Conservation (phyloP, 2,113 vertebrate genomes). For the Quiscalus mexicanus region DNA sequence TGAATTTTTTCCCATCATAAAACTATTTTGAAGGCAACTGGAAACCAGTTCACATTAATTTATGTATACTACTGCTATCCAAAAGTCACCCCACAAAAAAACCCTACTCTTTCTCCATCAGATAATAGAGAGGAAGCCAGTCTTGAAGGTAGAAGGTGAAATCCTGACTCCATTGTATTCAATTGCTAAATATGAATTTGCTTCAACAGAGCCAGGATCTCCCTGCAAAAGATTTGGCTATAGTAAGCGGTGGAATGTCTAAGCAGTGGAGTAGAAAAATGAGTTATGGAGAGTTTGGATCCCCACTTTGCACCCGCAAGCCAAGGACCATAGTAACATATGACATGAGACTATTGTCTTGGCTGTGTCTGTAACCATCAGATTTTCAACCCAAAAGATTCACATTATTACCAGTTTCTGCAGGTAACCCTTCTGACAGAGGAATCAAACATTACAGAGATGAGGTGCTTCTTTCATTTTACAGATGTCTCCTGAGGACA, state of each 20-base stretch:
- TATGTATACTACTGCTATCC: background rate
- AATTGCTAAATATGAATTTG: background rate
- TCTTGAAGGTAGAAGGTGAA: background rate
- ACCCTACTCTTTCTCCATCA: background rate
- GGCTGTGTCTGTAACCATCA: background rate
- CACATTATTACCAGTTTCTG: background rate
- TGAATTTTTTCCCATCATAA: background rate
- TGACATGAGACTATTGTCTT: background rate
- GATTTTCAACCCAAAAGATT: background rate
- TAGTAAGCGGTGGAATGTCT: background rate
- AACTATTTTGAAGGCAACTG: conserved; percentile 22
- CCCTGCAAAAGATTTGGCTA: background rate
- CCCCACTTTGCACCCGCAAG: background rate
- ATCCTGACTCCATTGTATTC: background rate
- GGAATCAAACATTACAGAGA: background rate
- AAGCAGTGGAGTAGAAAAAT: background rate
- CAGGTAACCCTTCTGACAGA: conserved; percentile 23
- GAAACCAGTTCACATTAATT: conserved; percentile 6
- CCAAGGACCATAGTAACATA: background rate
- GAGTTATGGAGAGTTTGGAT: background rate
- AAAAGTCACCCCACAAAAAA: background rate
- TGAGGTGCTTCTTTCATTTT: background rate
- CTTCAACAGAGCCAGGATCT: background rate
- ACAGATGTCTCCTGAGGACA: background rate
- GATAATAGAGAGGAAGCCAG: background rate